These are phyloP conservation scores for Stenurella melanura DNA, from an alignment of 2,888 invertebrate species.

Conservation along the genomic window DNA sequence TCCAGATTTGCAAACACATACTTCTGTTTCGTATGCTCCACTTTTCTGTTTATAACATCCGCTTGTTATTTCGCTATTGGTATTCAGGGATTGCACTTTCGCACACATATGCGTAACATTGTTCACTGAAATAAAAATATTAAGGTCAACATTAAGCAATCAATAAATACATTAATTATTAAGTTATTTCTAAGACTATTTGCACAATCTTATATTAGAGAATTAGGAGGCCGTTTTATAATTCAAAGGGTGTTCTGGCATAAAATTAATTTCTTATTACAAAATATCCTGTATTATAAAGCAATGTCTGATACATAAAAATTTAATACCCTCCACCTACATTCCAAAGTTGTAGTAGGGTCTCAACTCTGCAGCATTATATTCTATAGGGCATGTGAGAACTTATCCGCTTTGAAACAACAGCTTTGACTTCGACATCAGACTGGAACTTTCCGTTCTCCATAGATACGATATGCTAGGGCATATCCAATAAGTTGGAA, in stretches of 20 bases:
- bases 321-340: constrained; percentile 1
- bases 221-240: no score
- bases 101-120: constrained; percentile 84
- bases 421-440: constrained; percentile 10
- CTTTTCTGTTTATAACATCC: constrained; percentile 77
- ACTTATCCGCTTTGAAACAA: constrained; percentile 28
- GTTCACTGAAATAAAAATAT: constrained; percentile 75
- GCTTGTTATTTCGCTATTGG: constrained; percentile 73
- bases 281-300: background rate
- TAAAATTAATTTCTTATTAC: no score
- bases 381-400: background rate
- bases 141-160: no score
- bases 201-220: no score
- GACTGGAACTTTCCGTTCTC: constrained; percentile 19
- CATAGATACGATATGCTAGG: constrained; percentile 9
- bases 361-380: constrained; percentile 3
- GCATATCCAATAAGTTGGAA: constrained; percentile 4
- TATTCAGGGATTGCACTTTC: constrained; percentile 74
- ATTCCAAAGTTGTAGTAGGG: constrained; percentile 1
- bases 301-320: background rate
- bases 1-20: constrained; percentile 75
- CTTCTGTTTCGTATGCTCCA: constrained; percentile 73
- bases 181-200: no score
- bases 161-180: no score
- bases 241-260: no score